These are phyloP conservation scores for Hypselothyrea guttata DNA, from an alignment of 2,888 invertebrate species.

Conservation along the genomic window DNA sequence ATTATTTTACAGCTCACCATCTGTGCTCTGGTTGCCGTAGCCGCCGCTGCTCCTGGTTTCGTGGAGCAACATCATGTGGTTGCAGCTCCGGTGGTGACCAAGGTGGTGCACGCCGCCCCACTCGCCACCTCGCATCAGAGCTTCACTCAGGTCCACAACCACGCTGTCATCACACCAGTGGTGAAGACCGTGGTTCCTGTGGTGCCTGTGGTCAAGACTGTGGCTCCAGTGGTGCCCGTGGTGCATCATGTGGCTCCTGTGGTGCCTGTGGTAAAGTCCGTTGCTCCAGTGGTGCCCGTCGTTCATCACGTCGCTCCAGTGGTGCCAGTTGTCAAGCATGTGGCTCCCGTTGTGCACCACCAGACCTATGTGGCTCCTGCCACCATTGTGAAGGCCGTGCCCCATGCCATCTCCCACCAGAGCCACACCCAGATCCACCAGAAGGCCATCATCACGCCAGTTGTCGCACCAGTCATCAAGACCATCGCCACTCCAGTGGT, in stretches of 20 bases:
- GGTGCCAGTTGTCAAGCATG: slow-evolving; percentile 37
- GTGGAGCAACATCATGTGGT: slow-evolving; percentile 76
- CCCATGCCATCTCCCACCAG: slow-evolving; percentile 65
- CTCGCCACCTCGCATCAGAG: slow-evolving; percentile 84
- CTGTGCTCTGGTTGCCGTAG: slow-evolving; percentile 76
- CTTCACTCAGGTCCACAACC: slow-evolving; percentile 83
- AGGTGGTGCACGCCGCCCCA: slow-evolving; percentile 80
- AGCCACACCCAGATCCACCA: slow-evolving; percentile 74
- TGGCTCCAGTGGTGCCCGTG: slow-evolving; percentile 50
- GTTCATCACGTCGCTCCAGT: slow-evolving; percentile 51
- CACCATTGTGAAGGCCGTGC: slow-evolving; percentile 53
- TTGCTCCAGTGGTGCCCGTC: slow-evolving; percentile 36
- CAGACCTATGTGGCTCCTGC: slow-evolving; percentile 49
- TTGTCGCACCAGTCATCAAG: slow-evolving; percentile 50
- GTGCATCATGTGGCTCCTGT: slow-evolving; percentile 56
- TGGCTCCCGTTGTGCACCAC: slow-evolving; percentile 39
- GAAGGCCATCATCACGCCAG: slow-evolving; percentile 60
- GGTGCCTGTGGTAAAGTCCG: slow-evolving; percentile 29
- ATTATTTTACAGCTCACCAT: slow-evolving; percentile 58
- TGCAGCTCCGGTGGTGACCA: slow-evolving; percentile 75
- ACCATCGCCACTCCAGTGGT: slow-evolving; percentile 55
- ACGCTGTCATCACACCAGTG: slow-evolving; percentile 80
- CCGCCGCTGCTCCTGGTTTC: slow-evolving; percentile 76
- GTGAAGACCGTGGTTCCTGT: slow-evolving; percentile 43
- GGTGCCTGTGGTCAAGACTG: slow-evolving; percentile 26